Percentiles rank a stretch among this genome's conserved stretches.
These are phyloP conservation scores for Parthenolecanium corni DNA, from an alignment of 2,888 invertebrate genomes.

Conservation along the genomic window DNA sequence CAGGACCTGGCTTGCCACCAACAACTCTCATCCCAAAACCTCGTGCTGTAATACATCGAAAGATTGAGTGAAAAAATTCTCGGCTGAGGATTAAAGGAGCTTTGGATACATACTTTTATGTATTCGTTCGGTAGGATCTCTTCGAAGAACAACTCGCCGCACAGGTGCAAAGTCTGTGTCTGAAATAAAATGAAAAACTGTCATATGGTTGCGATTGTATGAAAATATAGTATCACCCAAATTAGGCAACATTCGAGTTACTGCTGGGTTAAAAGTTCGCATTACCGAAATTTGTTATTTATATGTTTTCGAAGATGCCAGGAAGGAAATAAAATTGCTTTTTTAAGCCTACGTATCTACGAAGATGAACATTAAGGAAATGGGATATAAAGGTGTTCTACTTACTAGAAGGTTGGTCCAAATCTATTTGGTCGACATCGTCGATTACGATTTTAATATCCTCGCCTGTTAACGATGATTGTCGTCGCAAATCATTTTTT, in stretches of 20 bases:
- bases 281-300: too few relatives aligned
- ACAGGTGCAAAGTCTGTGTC: conserved; percentile 6
- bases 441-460: conserved; percentile 87
- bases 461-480: conserved; percentile 80
- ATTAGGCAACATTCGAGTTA: too few relatives aligned
- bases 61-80: background rate
- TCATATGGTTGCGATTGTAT: too few relatives aligned
- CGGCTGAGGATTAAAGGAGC: background rate
- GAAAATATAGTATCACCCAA: too few relatives aligned
- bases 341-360: too few relatives aligned
- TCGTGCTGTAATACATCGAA: conserved; percentile 48
- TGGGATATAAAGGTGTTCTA: too few relatives aligned
- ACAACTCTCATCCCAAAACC: conserved; percentile 92
- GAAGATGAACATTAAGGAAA: too few relatives aligned
- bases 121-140: conserved; percentile 71
- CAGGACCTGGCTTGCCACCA: conserved; percentile 76
- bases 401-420: too few relatives aligned
- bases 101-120: conserved; percentile 62
- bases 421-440: conserved; percentile 64
- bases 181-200: background rate
- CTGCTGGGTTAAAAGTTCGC: too few relatives aligned
- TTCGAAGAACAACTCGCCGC: conserved; percentile 50
- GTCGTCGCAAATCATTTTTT: conserved; percentile 43
- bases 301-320: too few relatives aligned
- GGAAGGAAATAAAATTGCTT: too few relatives aligned